A percentile compares a stretch with the other conserved stretches of the same genome.
Conservation (phyloP, 2,113 vertebrate species). For the Lepidothrix coronata region DNA sequence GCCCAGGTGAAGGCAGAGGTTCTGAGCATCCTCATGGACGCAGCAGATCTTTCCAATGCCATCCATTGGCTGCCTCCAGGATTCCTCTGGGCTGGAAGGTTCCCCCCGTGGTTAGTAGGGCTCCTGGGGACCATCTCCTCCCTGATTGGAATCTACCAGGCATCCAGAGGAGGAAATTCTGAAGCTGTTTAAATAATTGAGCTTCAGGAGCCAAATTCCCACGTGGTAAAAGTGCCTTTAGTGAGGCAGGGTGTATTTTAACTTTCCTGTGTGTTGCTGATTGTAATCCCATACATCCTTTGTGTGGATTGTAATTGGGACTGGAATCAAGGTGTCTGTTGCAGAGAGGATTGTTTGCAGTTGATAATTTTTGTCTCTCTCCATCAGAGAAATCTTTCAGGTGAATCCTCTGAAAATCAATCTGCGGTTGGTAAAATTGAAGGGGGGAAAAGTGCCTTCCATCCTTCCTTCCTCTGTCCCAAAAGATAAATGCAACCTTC, state of each 20-base stretch:
- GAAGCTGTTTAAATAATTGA: background rate
- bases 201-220: background rate
- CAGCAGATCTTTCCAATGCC: conserved; percentile 86
- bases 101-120: conserved; percentile 90
- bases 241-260: background rate
- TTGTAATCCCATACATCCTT: background rate
- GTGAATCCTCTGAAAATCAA: background rate
- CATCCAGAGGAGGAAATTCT: conserved; percentile 30
- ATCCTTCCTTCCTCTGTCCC: background rate
- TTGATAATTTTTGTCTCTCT: background rate
- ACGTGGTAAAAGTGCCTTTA: background rate
- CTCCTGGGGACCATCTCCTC: conserved; percentile 91
- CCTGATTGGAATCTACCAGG: conserved; percentile 83
- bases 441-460: background rate
- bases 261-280: background rate
- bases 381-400: background rate
- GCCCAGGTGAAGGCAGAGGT: conserved; percentile 69
- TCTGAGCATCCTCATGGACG: conserved; percentile 75
- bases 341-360: background rate
- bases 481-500: background rate
- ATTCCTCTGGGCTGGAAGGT: conserved; percentile 87
- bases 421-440: background rate
- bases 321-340: background rate
- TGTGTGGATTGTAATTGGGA: background rate
- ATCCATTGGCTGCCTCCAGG: conserved; percentile 93